Conservation (phyloP, 2,797 vertebrate species). For the Bradypodion pumilum region DNA sequence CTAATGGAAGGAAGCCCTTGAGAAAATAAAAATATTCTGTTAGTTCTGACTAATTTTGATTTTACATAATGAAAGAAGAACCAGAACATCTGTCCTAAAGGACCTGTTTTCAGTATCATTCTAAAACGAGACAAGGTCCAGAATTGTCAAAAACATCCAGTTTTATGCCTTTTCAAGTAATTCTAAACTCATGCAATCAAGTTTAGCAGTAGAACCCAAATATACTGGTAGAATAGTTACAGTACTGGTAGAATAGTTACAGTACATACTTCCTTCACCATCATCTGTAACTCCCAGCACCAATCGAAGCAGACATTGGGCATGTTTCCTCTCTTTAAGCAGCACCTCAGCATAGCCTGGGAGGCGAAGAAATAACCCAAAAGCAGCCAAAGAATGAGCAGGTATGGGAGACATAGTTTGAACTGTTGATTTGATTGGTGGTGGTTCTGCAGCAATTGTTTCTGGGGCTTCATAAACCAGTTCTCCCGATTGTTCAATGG, state of each 20-base stretch:
- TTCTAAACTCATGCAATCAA: slow-evolving; percentile 28
- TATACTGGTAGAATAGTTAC: slow-evolving; percentile 65
- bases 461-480: slow-evolving; percentile 96
- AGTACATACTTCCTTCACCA: slow-evolving; percentile 97
- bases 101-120: slow-evolving; percentile 3
- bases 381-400: slow-evolving; percentile 96
- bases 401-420: slow-evolving; percentile 98
- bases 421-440: slow-evolving; percentile 93
- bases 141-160: slow-evolving; percentile 14
- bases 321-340: slow-evolving; percentile 97
- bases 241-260: slow-evolving; percentile 78
- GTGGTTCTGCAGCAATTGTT: slow-evolving; percentile 91
- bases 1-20: background rate
- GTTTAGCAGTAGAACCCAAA: slow-evolving; percentile 59
- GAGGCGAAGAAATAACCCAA: slow-evolving; percentile 95
- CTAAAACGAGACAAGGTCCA: background rate
- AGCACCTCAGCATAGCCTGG: slow-evolving; percentile 98
- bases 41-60: slow-evolving; percentile 6
- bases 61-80: slow-evolving; percentile 23
- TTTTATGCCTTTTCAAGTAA: slow-evolving; percentile 18
- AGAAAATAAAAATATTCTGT: slow-evolving; percentile 14
- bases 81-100: background rate
- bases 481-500: slow-evolving; percentile 97
- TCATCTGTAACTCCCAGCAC: slow-evolving; percentile 98
- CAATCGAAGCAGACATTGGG: slow-evolving; percentile 95